Evolutionary conservation across 2,113 vertebrate species (phyloP).

Genomic region (Zapornia atra): DNA sequence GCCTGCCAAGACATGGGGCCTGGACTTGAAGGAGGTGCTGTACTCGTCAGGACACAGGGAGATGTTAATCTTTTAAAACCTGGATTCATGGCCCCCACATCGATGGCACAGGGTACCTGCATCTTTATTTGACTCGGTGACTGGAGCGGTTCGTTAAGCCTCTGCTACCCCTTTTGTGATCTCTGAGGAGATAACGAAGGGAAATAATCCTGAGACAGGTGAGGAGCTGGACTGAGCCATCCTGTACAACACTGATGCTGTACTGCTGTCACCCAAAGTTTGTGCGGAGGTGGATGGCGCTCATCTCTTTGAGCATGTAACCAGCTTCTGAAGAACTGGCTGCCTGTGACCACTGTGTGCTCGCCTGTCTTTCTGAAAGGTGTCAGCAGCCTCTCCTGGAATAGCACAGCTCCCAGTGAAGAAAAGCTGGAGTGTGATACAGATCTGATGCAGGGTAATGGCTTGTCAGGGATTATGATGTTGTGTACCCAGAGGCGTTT

Average conservation of each 20-base stretch:
- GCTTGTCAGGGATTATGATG: background rate
- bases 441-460: background rate
- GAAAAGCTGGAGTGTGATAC: background rate
- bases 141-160: background rate
- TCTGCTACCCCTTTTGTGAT: background rate
- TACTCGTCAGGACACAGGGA: accelerated
- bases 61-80: background rate
- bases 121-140: background rate
- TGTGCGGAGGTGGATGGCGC: accelerated
- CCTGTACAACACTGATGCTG: background rate
- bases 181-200: background rate
- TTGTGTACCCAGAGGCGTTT: background rate
- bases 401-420: background rate
- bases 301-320: background rate
- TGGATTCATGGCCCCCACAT: background rate
- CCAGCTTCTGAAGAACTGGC: background rate
- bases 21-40: background rate
- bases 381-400: background rate
- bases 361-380: background rate
- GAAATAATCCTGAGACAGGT: background rate
- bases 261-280: background rate
- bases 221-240: background rate
- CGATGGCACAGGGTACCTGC: background rate
- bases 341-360: background rate
- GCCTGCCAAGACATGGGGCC: background rate